Conservation (phyloP, 2,113 vertebrate species). For the Ursus arctos region DNA sequence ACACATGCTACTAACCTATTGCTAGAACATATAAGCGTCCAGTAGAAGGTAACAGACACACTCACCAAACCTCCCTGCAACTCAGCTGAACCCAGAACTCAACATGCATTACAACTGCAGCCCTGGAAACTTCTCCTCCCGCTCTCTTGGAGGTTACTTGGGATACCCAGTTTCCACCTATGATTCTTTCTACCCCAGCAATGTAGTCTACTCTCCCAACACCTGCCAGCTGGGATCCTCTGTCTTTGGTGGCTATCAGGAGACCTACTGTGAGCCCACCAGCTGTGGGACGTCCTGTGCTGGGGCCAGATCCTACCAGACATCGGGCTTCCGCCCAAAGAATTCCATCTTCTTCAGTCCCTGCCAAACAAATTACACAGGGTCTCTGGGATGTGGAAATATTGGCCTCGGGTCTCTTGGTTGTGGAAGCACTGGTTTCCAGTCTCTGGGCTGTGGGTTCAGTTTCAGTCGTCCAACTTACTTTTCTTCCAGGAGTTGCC, state of each 20-base stretch:
- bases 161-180: neutral
- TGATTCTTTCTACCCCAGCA: neutral
- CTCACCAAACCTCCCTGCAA: neutral
- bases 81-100: neutral
- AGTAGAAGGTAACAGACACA: neutral
- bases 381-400: neutral
- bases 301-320: neutral
- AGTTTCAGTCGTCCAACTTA: neutral
- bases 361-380: neutral
- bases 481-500: neutral
- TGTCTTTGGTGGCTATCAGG: neutral
- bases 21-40: constrained; percentile 26
- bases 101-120: constrained; percentile 41
- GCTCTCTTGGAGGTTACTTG: neutral
- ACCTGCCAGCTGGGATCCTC: constrained; percentile 6
- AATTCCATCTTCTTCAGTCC: neutral
- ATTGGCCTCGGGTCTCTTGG: neutral
- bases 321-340: neutral
- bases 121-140: constrained; percentile 36
- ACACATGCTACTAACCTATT: neutral
- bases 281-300: neutral
- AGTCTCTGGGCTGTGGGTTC: neutral
- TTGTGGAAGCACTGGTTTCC: neutral
- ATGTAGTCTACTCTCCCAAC: neutral
- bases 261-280: neutral